These are phyloP conservation scores for Phyllostomus hastatus DNA, from an alignment of 2,113 vertebrate genomes.

Conservation along the genomic window DNA sequence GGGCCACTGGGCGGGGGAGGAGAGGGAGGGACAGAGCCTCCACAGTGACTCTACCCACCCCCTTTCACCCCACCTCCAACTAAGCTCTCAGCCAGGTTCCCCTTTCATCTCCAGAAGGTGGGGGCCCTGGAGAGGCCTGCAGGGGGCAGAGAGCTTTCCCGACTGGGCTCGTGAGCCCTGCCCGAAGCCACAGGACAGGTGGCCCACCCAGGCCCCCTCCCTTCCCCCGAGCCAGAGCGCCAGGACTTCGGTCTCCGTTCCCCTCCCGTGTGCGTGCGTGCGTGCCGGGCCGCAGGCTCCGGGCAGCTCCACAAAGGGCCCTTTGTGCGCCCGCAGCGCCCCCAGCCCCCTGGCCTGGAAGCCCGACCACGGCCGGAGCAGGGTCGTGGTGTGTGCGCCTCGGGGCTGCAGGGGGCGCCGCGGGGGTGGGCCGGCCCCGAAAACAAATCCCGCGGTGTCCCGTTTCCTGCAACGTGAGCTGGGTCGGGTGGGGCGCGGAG, in stretches of 20 bases:
- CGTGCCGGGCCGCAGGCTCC: conserved; percentile 50
- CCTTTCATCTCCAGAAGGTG: background rate
- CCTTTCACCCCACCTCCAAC: background rate
- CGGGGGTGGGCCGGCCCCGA: conserved; percentile 60
- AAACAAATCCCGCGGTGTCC: conserved; percentile 73
- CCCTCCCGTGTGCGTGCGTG: conserved; percentile 39
- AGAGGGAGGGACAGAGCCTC: background rate
- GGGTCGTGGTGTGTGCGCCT: background rate
- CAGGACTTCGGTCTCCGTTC: background rate
- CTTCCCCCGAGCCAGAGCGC: background rate
- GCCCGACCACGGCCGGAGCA: background rate
- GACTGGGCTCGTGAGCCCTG: accelerated
- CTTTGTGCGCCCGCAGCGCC: conserved; percentile 41
- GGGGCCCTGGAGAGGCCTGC: background rate
- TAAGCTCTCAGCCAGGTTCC: background rate
- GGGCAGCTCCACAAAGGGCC: conserved; percentile 41
- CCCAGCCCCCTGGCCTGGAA: background rate
- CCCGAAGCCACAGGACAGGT: background rate
- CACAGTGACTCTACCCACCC: background rate
- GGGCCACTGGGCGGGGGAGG: background rate
- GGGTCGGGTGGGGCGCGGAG: background rate
- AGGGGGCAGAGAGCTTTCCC: background rate
- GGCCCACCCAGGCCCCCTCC: background rate
- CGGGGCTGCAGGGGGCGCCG: background rate
- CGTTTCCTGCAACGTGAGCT: conserved; percentile 77